Evolutionary conservation across 1,140 invertebrate genomes (phyloP).

Genomic region (Dinoponera quadriceps): DNA sequence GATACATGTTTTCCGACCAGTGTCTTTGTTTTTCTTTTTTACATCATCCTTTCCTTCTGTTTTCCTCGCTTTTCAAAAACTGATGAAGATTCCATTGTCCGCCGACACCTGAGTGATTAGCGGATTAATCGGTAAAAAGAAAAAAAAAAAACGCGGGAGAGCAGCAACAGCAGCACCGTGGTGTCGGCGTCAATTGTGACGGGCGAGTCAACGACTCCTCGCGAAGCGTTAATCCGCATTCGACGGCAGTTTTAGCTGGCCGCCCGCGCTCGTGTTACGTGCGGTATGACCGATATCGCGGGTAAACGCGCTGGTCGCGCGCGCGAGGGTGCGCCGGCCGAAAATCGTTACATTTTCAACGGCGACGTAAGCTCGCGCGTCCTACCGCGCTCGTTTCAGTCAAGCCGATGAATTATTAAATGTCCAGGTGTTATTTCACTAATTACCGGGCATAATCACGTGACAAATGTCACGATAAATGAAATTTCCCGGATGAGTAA

Average conservation of each 20-base stretch:
- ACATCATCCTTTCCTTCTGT: background rate
- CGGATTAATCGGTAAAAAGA: conserved; percentile 2
- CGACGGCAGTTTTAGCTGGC: conserved; percentile 35
- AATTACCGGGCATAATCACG: conserved; percentile 65
- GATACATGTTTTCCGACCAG: background rate
- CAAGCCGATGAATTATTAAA: conserved; percentile 65
- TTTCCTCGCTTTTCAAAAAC: background rate
- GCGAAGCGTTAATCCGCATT: conserved; percentile 24
- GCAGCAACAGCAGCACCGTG: background rate
- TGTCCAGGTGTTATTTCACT: conserved; percentile 65
- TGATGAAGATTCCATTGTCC: background rate
- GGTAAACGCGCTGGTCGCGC: conserved; percentile 29
- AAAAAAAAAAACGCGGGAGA: conserved; percentile 10
- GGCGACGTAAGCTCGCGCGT: conserved; percentile 13
- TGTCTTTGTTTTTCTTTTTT: background rate
- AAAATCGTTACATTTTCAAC: conserved; percentile 58
- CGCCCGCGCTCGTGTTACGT: conserved; percentile 31
- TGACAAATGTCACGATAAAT: conserved; percentile 59
- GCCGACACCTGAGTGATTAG: background rate
- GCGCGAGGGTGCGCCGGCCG: background rate
- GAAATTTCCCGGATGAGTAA: conserved; percentile 56
- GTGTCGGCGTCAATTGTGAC: conserved; percentile 23
- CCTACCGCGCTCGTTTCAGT: conserved; percentile 42
- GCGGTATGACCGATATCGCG: conserved; percentile 40
- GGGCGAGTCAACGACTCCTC: conserved; percentile 45